Conservation (phyloP, 2,888 invertebrate genomes). For the Drosophila kambysellisi region DNA sequence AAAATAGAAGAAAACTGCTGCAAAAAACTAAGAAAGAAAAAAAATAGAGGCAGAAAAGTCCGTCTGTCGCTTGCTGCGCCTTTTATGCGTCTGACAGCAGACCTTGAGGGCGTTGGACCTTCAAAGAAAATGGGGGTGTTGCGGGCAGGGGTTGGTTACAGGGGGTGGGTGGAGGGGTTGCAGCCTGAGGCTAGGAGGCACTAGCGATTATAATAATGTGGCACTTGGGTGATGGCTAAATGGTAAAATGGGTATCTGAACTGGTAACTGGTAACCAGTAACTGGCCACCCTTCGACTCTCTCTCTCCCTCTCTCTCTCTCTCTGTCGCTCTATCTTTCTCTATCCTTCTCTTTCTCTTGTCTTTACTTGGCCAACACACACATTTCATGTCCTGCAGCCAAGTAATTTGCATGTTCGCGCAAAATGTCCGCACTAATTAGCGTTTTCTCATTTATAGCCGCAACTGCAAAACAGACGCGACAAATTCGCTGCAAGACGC, state of each 20-base stretch:
- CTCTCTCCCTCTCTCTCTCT: background rate
- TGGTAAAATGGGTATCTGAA: constrained; percentile 25
- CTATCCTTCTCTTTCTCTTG: background rate
- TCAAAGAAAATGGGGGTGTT: background rate
- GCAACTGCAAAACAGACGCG: constrained; percentile 28
- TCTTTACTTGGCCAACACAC: constrained; percentile 36
- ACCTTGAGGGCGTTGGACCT: constrained; percentile 34
- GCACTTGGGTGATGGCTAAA: constrained; percentile 55
- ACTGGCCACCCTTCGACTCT: constrained; percentile 18
- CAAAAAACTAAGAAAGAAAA: constrained; percentile 20
- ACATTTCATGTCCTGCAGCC: constrained; percentile 64
- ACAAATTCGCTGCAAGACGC: constrained; percentile 31
- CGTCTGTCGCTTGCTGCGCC: background rate
- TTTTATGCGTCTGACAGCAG: constrained; percentile 52
- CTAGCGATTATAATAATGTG: constrained; percentile 73
- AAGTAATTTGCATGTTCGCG: constrained; percentile 76
- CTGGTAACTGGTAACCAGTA: constrained; percentile 6
- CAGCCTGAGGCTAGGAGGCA: constrained; percentile 42
- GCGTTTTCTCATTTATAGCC: constrained; percentile 57
- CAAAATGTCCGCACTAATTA: constrained; percentile 78
- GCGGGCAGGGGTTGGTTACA: background rate
- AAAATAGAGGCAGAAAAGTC: background rate
- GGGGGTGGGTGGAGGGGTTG: constrained; percentile 4
- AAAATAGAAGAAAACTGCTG: constrained; percentile 23
- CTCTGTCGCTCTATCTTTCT: background rate